A percentile compares a stretch with the other conserved stretches of the same genome.
Conservation (phyloP, 2,113 vertebrate genomes). For the Prochilodus magdalenae region DNA sequence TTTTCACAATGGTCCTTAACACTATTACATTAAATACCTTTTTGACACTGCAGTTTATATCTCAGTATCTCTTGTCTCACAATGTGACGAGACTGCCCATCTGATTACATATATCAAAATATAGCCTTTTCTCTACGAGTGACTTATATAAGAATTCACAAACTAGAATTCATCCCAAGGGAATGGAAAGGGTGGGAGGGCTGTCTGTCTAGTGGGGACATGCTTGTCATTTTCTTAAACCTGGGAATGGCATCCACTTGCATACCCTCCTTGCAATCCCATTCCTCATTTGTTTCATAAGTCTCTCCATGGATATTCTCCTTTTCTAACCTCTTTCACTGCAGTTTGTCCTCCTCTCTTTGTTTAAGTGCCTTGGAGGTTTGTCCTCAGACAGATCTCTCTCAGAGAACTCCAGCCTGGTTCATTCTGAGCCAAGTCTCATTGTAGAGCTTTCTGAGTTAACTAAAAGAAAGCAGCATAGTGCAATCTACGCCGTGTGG, state of each 20-base stretch:
- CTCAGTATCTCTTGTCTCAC: too few relatives aligned
- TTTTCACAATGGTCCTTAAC: too few relatives aligned
- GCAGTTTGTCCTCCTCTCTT: slow-evolving; percentile 11
- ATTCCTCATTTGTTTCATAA: not conserved
- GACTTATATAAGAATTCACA: too few relatives aligned
- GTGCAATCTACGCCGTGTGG: slow-evolving; percentile 65
- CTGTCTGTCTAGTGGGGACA: not conserved
- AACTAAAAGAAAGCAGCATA: slow-evolving; percentile 57
- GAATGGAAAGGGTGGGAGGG: not conserved
- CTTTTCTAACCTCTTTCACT: slow-evolving; percentile 6
- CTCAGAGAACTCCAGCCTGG: slow-evolving; percentile 44
- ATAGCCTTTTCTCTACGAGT: too few relatives aligned
- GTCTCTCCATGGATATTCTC: not conserved
- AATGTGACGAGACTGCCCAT: too few relatives aligned
- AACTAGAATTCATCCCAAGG: too few relatives aligned
- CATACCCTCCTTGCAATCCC: not conserved
- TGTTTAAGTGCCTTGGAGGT: slow-evolving; percentile 25
- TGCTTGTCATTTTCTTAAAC: not conserved
- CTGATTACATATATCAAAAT: too few relatives aligned
- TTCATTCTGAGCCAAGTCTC: slow-evolving; percentile 42
- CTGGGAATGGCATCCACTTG: not conserved
- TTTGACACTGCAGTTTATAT: too few relatives aligned
- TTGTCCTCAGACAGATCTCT: slow-evolving; percentile 44
- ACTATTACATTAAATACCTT: too few relatives aligned
- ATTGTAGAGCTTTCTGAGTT: slow-evolving; percentile 53